Base-by-base conservation (phyloP, 2,113 vertebrate species). In the Condylura cristata region DNA sequence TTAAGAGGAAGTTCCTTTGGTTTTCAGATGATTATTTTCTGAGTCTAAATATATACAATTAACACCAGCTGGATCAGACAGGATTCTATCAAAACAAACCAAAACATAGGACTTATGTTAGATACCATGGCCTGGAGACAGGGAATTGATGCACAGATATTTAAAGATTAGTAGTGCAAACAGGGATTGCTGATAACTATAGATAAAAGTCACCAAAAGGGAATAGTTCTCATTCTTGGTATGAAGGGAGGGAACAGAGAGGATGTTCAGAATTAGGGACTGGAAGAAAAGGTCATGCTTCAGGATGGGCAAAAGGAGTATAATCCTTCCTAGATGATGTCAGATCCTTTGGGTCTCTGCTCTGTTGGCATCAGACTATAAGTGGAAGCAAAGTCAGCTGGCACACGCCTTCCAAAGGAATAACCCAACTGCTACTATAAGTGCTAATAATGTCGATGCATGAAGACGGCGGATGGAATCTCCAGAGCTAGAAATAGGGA, bases 11-110 rank as follows among this genome's bases (percentile, higher is more conserved):
- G 5, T 6, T 58, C 44, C 90, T 48, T 1, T 72, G 2, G 28
- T 78, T 89, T 89, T 86, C 46, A 90, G 53, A 79, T 83, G 74
- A 87, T 79, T 86, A 41, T 18, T 5, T 70, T 66, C 65, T 80
- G 28, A 3, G 80, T 89, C 20, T 88, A 68, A 88, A 6, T 39
- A 24, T 66, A 80, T 34, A 53, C 2, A 65, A 17, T 60, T 60
- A 91, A 81, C n/a, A 71, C 20, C 30, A 84, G n/a, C 1, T 87
- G 0, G 66, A 65, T 86, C 26, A 82, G 12, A 65, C 20, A 93
- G 22, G 22, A 2, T 58, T 13, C 7, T 86, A 9, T 37, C 13
- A 76, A 56, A 66, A 37, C 2, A 84, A 48, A 70, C 1, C 7
- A n/a, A 65, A 66, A 66, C 32, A 28, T 34, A 68, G 17, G 65